phyloP scores from a whole-genome alignment of 2,888 invertebrate species.

The Athetis lepigone region DNA sequence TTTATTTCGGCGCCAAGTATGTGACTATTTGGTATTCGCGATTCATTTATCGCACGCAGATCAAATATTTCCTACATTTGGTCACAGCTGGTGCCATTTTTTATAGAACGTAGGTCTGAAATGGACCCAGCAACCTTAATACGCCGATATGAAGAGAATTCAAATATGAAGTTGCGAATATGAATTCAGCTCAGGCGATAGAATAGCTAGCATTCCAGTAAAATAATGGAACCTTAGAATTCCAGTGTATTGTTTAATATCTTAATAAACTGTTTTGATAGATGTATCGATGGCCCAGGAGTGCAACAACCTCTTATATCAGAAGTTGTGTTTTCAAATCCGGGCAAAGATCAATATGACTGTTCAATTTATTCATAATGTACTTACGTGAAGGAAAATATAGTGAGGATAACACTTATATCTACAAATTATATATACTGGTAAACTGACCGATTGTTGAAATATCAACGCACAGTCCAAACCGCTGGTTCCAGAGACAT shows the following conservation, averaged over 20 bases:
- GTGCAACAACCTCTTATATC: too few relatives aligned
- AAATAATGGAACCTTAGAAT: constrained; percentile 3
- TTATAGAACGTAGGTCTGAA: constrained; percentile 39
- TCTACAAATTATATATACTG: too few relatives aligned
- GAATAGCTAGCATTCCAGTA: neutral
- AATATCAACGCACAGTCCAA: too few relatives aligned
- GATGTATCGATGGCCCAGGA: too few relatives aligned
- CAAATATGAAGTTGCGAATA: constrained; percentile 44
- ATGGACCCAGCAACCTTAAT: constrained; percentile 28
- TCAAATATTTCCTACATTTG: constrained; percentile 46
- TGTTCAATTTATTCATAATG: too few relatives aligned
- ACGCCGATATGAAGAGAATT: constrained; percentile 50
- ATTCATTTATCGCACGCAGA: constrained; percentile 23
- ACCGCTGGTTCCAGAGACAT: too few relatives aligned
- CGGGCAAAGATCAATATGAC: too few relatives aligned
- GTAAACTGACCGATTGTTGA: too few relatives aligned
- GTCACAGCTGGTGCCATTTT: constrained; percentile 52
- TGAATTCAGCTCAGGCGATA: constrained; percentile 26
- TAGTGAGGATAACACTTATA: too few relatives aligned
- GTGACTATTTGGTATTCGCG: neutral
- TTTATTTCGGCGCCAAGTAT: too few relatives aligned
- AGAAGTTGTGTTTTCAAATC: too few relatives aligned
- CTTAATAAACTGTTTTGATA: neutral
- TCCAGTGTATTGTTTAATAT: neutral
- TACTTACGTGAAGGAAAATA: too few relatives aligned